These are phyloP conservation scores for Halcyon badia DNA, from an alignment of 2,797 vertebrate genomes.

Conservation along the genomic window DNA sequence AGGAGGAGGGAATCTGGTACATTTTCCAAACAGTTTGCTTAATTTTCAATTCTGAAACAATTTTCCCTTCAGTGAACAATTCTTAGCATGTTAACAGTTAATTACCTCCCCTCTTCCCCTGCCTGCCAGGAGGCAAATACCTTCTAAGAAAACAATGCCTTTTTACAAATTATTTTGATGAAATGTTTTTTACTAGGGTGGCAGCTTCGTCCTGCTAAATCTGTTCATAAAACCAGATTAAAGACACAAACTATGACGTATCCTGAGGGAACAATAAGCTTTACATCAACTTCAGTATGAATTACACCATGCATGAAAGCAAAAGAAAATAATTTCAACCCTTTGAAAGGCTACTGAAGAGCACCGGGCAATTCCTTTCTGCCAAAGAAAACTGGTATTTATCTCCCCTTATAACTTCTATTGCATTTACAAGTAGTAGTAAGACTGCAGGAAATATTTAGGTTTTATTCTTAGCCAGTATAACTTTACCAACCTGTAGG, in stretches of 20 bases:
- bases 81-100: neutral
- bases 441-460: neutral
- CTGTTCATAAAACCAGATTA: neutral
- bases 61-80: neutral
- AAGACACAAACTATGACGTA: neutral
- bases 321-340: neutral
- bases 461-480: neutral
- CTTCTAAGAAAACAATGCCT: neutral
- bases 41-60: neutral
- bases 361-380: neutral
- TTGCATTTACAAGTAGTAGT: neutral
- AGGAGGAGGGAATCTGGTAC: neutral
- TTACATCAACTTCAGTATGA: neutral
- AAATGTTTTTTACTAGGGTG: neutral
- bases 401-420: neutral
- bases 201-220: neutral
- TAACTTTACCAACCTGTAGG: neutral
- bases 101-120: neutral
- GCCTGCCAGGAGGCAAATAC: neutral
- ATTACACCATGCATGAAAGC: neutral
- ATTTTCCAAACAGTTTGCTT: neutral
- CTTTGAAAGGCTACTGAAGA: neutral
- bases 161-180: neutral
- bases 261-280: neutral
- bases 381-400: neutral